These are phyloP conservation scores for Drosophila pseudotakahashii DNA, from an alignment of 2,888 invertebrate genomes.

Conservation along the genomic window DNA sequence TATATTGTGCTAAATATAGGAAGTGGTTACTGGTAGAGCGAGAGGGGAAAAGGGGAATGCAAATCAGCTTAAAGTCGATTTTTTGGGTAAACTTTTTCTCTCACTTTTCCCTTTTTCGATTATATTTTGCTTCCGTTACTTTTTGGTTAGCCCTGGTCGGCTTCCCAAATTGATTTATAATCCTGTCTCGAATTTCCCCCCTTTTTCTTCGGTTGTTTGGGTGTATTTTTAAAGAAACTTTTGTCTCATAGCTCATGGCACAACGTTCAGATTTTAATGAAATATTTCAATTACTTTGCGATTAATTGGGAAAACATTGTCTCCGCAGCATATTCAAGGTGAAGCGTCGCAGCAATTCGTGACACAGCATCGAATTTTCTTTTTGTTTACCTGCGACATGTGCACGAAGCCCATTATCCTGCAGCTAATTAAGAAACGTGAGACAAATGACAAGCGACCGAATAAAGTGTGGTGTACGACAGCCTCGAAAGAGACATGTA, in stretches of 20 bases:
- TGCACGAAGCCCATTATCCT: slow-evolving; percentile 64
- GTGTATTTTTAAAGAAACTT: slow-evolving; percentile 40
- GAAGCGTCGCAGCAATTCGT: slow-evolving; percentile 25
- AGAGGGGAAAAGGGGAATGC: slow-evolving; percentile 41
- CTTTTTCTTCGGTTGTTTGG: slow-evolving; percentile 20
- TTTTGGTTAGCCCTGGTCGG: slow-evolving; percentile 59
- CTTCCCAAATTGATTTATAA: slow-evolving; percentile 78
- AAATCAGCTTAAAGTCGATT: slow-evolving; percentile 70
- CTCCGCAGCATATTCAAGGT: slow-evolving; percentile 46
- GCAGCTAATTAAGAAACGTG: slow-evolving; percentile 81
- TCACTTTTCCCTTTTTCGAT: slow-evolving; percentile 20
- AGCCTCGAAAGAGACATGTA: slow-evolving; percentile 30
- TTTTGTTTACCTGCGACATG: slow-evolving; percentile 64
- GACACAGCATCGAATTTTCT: slow-evolving; percentile 29
- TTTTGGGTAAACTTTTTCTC: slow-evolving; percentile 47
- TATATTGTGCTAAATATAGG: slow-evolving; percentile 42
- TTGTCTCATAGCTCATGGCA: slow-evolving; percentile 8
- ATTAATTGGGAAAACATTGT: slow-evolving; percentile 64
- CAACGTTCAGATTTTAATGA: slow-evolving; percentile 56
- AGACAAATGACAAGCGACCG: slow-evolving; percentile 75
- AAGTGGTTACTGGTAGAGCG: slow-evolving; percentile 12
- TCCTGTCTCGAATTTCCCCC: slow-evolving; percentile 63
- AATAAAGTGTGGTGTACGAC: slow-evolving; percentile 57
- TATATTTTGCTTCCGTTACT: slow-evolving; percentile 40
- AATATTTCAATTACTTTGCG: slow-evolving; percentile 75